Conservation (phyloP, 2,113 vertebrate species). For the Motacilla tschutschensis region DNA sequence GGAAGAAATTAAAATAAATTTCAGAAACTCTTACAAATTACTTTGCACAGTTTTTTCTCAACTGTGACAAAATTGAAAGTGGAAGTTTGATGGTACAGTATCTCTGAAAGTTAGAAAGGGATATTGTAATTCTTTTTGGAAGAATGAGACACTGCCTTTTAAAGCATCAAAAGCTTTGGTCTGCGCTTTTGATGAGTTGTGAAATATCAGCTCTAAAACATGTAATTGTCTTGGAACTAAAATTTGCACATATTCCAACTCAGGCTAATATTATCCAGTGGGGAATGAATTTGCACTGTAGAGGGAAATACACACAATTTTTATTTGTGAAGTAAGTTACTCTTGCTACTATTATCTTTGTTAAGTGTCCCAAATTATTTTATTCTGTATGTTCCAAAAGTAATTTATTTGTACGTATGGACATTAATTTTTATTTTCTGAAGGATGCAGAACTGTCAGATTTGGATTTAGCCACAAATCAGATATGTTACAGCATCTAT, state of each 20-base stretch:
- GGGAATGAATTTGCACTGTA: not conserved
- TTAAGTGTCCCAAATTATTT: not conserved
- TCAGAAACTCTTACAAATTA: not conserved
- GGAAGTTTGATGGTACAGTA: not conserved
- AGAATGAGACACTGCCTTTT: not conserved
- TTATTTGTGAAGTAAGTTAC: not conserved
- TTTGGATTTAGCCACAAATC: not conserved
- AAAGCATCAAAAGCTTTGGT: not conserved
- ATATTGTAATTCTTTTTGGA: not conserved
- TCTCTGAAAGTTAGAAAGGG: not conserved
- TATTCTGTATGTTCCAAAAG: not conserved
- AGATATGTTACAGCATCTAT: not conserved
- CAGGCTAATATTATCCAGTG: not conserved
- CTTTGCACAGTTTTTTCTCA: not conserved
- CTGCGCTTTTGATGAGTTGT: slow-evolving; percentile 7
- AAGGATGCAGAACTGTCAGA: not conserved
- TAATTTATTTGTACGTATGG: not conserved
- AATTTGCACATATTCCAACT: slow-evolving; percentile 16
- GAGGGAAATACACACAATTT: not conserved
- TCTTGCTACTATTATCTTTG: not conserved
- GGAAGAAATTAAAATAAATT: not conserved
- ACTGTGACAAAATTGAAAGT: not conserved
- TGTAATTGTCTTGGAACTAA: slow-evolving; percentile 35
- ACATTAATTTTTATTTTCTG: not conserved
- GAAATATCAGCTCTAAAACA: slow-evolving; percentile 25